Evolutionary conservation across 2,113 vertebrate species (phyloP).

Genomic region (Neolamprologus hecqui): DNA sequence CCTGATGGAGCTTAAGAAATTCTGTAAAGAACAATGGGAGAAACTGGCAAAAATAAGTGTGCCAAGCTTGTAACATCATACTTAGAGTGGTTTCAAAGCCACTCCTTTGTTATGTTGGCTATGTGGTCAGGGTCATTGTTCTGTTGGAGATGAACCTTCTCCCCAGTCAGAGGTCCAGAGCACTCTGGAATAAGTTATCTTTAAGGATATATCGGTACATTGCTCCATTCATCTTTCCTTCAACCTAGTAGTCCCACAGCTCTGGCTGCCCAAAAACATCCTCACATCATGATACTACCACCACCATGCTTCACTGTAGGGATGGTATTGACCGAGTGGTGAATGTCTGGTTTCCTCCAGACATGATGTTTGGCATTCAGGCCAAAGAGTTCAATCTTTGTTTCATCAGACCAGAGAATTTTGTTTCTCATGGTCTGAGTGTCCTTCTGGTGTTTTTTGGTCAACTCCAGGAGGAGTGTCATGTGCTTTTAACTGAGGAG

Average conservation of each 20-base stretch:
- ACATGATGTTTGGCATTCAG: background rate
- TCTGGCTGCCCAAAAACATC: background rate
- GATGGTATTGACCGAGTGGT: rapidly evolving
- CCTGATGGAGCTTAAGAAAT: background rate
- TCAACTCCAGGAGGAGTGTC: background rate
- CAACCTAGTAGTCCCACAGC: background rate
- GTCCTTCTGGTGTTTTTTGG: background rate
- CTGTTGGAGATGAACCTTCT: background rate
- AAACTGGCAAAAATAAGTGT: background rate
- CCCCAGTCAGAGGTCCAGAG: background rate
- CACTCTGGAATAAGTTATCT: rapidly evolving
- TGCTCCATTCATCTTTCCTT: background rate
- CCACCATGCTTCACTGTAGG: background rate
- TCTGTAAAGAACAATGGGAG: background rate
- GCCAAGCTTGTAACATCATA: rapidly evolving
- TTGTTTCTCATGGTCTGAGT: background rate
- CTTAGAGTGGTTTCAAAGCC: background rate
- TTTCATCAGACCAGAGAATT: background rate
- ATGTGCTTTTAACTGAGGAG: background rate
- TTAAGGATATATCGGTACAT: rapidly evolving
- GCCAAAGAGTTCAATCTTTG: background rate
- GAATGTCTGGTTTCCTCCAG: background rate
- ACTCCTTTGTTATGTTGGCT: background rate
- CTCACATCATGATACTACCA: background rate
- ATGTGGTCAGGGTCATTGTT: background rate